Conservation (phyloP, 2,797 vertebrate species). For the Acropternis orthonyx region DNA sequence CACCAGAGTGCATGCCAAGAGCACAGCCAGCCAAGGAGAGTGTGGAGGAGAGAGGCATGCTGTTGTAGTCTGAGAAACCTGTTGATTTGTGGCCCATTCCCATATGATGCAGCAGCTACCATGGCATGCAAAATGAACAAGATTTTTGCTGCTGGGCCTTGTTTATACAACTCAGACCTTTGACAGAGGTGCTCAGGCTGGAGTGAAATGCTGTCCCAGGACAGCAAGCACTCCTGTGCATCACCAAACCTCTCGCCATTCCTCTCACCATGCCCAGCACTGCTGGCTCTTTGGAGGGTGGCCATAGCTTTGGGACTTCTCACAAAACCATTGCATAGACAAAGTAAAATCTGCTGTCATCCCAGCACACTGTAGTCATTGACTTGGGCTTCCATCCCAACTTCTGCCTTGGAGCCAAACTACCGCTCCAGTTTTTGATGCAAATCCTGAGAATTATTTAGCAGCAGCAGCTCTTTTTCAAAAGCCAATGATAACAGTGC, state of each 20-base stretch:
- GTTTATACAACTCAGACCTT: background rate
- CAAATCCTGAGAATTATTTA: slow-evolving; percentile 15
- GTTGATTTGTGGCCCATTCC: background rate
- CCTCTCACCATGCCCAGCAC: background rate
- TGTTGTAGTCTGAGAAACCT: background rate
- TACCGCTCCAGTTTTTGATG: slow-evolving; percentile 27
- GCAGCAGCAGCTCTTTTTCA: slow-evolving; percentile 21
- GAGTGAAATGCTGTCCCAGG: background rate
- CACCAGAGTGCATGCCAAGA: background rate
- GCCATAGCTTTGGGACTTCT: background rate
- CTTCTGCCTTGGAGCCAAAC: slow-evolving; percentile 26
- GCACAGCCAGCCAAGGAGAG: background rate
- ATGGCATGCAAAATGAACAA: background rate
- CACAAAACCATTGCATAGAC: background rate
- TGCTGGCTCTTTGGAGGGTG: background rate
- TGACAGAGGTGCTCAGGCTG: background rate
- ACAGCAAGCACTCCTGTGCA: background rate
- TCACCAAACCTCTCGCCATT: background rate
- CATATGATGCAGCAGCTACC: background rate
- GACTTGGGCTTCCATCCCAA: background rate
- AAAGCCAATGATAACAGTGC: background rate
- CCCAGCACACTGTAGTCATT: background rate
- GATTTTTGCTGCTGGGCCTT: background rate
- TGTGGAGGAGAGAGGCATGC: background rate
- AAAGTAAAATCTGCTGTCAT: background rate